Percentiles rank a stretch among this genome's conserved stretches.
These are phyloP conservation scores for Itoplectis maculator DNA, from an alignment of 2,888 invertebrate species.

Conservation along the genomic window DNA sequence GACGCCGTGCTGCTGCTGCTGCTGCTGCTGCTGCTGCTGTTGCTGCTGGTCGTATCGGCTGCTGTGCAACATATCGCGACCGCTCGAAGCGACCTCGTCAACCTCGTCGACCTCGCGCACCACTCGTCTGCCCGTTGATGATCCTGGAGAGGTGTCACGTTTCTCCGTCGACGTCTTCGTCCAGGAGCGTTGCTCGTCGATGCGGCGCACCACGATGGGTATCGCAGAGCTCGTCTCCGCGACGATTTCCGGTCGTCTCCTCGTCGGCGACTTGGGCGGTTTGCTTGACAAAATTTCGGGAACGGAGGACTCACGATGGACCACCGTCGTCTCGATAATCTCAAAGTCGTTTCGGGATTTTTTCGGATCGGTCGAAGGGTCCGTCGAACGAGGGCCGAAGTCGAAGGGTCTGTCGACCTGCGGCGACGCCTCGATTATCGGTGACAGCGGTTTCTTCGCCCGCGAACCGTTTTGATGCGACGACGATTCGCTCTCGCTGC, in stretches of 20 bases:
- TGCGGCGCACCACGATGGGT: too few relatives aligned
- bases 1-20: constrained; percentile 70
- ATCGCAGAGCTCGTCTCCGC: constrained; percentile 30
- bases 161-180: background rate
- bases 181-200: too few relatives aligned
- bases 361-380: constrained; percentile 77
- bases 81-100: constrained; percentile 68
- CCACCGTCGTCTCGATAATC: constrained; percentile 57
- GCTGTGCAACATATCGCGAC: constrained; percentile 79
- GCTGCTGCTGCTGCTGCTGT: constrained; percentile 78
- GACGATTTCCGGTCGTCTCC: constrained; percentile 46
- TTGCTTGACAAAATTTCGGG: constrained; percentile 55
- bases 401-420: constrained; percentile 85
- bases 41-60: constrained; percentile 80
- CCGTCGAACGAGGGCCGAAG: constrained; percentile 83
- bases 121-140: constrained; percentile 67
- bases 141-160: constrained; percentile 63
- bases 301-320: constrained; percentile 46
- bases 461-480: constrained; percentile 86
- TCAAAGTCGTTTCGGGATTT: constrained; percentile 73
- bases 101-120: constrained; percentile 73
- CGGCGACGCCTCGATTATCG: constrained; percentile 92
- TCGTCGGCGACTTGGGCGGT: constrained; percentile 62
- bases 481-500: constrained; percentile 87
- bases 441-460: constrained; percentile 90